These are phyloP conservation scores for Colletes gigas DNA, from an alignment of 1,140 invertebrate species.

Conservation along the genomic window DNA sequence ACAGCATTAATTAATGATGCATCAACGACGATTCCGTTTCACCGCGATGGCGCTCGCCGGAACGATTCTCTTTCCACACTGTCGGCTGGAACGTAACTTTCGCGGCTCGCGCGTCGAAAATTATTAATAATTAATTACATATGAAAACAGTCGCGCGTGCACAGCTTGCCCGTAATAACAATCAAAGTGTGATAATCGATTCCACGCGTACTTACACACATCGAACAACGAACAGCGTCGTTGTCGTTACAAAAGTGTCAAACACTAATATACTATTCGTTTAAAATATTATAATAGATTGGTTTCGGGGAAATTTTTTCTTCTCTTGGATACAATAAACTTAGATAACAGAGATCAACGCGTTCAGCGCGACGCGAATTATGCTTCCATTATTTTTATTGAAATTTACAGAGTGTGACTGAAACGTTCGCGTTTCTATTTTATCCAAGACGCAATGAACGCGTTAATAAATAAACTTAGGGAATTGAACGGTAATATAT, in stretches of 20 bases:
- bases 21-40: background rate
- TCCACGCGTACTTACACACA: background rate
- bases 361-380: too few species aligned
- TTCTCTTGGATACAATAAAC: background rate
- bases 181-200: too few species aligned
- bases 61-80: background rate
- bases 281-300: background rate
- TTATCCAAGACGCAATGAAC: too few species aligned
- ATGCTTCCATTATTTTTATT: too few species aligned
- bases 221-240: background rate
- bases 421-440: too few species aligned
- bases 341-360: background rate
- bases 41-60: background rate
- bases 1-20: background rate
- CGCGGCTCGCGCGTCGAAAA: too few species aligned
- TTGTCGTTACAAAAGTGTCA: background rate
- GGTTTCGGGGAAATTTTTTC: background rate
- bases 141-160: too few species aligned
- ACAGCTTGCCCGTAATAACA: background rate
- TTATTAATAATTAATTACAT: too few species aligned
- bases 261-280: background rate
- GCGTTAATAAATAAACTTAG: background rate
- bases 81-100: too few species aligned
- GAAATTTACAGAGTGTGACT: too few species aligned
- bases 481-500: background rate